Base-by-base conservation (phyloP, 2,888 invertebrate genomes). In the Acanthococcus lagerstroemiae region DNA sequence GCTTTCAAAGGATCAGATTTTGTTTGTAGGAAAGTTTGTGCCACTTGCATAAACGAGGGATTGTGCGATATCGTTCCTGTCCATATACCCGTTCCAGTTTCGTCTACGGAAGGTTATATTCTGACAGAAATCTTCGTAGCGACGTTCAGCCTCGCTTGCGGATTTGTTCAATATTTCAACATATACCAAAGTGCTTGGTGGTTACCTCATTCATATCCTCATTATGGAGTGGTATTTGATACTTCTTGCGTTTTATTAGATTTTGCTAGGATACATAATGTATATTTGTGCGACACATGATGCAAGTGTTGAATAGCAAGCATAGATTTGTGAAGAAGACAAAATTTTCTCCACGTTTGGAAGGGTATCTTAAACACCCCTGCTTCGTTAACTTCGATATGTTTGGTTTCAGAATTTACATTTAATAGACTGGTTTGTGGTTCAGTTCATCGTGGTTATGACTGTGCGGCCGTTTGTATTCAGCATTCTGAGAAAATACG, bases 111-210 rank as follows among this genome's bases (percentile, higher is more conserved):
- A n/a, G 22, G 44, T 50, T 63, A 30, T 22, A 27, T 27, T 27
- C 6, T 52, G 1, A 37, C 63, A 3, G 63, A 63, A 37, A 24
- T 63, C 3, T 63, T 63, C 4, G 44, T 63, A 30, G 63, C 54
- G 4, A 6, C 44, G 15, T 63, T 63, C 63, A 63, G 63, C 24
- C 24, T 63, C n/a, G n/a, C 37, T 37, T 63, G 63, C 25, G 63
- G 63, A 22, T 86, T 85, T 65, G 80, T 95, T 66, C 97, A 99
- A 78, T 92, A 95, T 75, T 80, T 97, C 48, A 94, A 97, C 78
- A 81, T 97, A 44, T 97, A 97, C 75, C 84, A 93, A 71, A 95
- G 94, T 2, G 88, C 92, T 15, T 99, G 95, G 95, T 99, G 97
- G 97, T 77, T 96, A 61, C 93, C 95, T 1, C 87, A 95, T 74